A percentile compares a stretch with the other conserved stretches of the same genome.
These are phyloP conservation scores for Ophion costatus DNA, from an alignment of 2,888 invertebrate species.

Conservation along the genomic window DNA sequence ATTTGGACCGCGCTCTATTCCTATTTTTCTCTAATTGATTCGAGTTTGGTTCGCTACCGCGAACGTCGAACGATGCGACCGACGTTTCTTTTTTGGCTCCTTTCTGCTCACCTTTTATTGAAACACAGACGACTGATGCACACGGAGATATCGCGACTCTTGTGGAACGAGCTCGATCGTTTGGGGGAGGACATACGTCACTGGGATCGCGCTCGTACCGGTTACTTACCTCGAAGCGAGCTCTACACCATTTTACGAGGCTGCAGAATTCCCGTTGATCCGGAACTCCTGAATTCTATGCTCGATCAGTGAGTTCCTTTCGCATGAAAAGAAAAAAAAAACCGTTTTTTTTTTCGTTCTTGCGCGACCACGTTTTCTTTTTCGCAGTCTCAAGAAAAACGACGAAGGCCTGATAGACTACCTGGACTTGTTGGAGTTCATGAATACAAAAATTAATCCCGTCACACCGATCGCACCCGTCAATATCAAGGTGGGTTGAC, in stretches of 20 bases:
- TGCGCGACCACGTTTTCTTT: not conserved
- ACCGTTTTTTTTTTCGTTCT: not conserved
- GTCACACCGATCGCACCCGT: constrained; percentile 84
- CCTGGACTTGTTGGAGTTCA: constrained; percentile 88
- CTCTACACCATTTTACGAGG: constrained; percentile 88
- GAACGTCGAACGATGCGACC: not conserved
- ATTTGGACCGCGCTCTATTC: too few species aligned
- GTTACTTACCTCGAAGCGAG: constrained; percentile 86
- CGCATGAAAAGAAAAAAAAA: constrained; percentile 30
- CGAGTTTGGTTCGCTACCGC: too few species aligned
- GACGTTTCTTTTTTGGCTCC: not conserved
- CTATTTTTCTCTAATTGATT: too few species aligned
- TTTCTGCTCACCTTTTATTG: constrained; percentile 5
- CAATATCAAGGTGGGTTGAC: constrained; percentile 83
- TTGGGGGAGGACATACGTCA: constrained; percentile 86
- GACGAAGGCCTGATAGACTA: constrained; percentile 88
- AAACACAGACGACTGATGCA: constrained; percentile 88
- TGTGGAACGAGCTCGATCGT: constrained; percentile 89
- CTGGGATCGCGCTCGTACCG: constrained; percentile 85
- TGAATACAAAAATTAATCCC: constrained; percentile 88
- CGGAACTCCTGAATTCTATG: constrained; percentile 89
- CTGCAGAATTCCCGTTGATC: constrained; percentile 88
- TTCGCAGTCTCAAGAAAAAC: constrained; percentile 86
- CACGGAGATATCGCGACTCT: constrained; percentile 88
- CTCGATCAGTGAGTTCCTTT: constrained; percentile 86